Percentiles rank a stretch among this genome's conserved stretches.
These are phyloP conservation scores for Oryctes rhinoceros DNA, from an alignment of 1,140 invertebrate genomes.

Conservation along the genomic window DNA sequence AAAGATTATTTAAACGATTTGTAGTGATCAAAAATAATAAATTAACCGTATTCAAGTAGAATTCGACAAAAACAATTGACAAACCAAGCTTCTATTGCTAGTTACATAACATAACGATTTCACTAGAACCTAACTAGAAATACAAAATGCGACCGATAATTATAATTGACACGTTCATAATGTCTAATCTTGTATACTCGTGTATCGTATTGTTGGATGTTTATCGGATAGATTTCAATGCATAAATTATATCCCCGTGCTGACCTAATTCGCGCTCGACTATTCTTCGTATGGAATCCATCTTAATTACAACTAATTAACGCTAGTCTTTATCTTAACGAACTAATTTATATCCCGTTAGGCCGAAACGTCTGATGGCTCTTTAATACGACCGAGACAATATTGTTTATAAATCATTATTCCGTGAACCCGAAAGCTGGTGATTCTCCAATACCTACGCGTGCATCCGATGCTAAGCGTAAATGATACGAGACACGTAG, in stretches of 20 bases:
- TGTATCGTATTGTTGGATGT: not conserved
- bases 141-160: too few species aligned
- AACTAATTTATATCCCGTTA: slow-evolving; percentile 22
- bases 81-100: too few species aligned
- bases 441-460: not conserved
- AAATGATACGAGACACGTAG: not conserved
- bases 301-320: slow-evolving; percentile 1
- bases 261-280: not conserved
- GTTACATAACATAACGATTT: too few species aligned
- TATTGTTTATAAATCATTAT: not conserved
- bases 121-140: too few species aligned
- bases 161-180: too few species aligned
- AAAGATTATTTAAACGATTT: too few species aligned
- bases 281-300: not conserved
- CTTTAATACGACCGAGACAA: not conserved
- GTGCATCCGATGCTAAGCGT: not conserved
- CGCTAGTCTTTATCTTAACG: slow-evolving; percentile 14
- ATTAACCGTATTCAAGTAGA: too few species aligned
- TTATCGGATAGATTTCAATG: not conserved
- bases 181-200: not conserved
- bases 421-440: not conserved
- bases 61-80: too few species aligned
- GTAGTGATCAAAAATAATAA: too few species aligned
- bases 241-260: not conserved
- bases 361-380: not conserved